These are phyloP conservation scores for Enteromius thamalakanensis DNA, from an alignment of 2,797 vertebrate species.

Conservation along the genomic window DNA sequence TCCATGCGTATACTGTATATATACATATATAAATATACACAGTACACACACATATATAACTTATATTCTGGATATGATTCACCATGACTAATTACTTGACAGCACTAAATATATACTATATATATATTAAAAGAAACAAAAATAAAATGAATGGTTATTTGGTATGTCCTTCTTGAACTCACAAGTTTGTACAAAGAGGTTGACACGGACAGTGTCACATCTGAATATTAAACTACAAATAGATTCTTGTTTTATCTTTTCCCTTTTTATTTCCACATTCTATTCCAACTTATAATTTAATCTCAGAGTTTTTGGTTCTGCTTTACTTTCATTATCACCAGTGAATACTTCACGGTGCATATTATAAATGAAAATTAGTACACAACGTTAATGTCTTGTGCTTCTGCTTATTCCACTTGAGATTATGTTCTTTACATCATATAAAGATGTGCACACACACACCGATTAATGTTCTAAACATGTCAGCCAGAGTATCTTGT, in stretches of 20 bases:
- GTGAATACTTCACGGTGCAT: background rate
- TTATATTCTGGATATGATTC: too few relatives aligned
- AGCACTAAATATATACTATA: too few relatives aligned
- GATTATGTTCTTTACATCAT: background rate
- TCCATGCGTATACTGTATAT: too few relatives aligned
- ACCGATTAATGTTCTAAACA: background rate
- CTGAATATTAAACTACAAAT: background rate
- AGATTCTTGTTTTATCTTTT: background rate
- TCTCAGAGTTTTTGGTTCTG: background rate
- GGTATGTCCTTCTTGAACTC: background rate
- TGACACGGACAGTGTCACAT: background rate
- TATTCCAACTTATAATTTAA: background rate
- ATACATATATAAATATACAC: too few relatives aligned
- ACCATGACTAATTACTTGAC: too few relatives aligned
- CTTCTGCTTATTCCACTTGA: conserved; percentile 2
- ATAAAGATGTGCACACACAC: background rate
- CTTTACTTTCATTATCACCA: background rate
- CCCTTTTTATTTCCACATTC: background rate
- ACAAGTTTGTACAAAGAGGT: background rate
- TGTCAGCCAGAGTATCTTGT: conserved; percentile 3
- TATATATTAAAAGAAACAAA: background rate
- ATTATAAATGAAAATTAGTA: background rate
- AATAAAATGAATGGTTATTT: background rate
- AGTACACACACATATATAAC: too few relatives aligned
- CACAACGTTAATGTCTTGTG: background rate